These are phyloP conservation scores for Empidonax alnorum DNA, from an alignment of 2,113 vertebrate species.

Conservation along the genomic window DNA sequence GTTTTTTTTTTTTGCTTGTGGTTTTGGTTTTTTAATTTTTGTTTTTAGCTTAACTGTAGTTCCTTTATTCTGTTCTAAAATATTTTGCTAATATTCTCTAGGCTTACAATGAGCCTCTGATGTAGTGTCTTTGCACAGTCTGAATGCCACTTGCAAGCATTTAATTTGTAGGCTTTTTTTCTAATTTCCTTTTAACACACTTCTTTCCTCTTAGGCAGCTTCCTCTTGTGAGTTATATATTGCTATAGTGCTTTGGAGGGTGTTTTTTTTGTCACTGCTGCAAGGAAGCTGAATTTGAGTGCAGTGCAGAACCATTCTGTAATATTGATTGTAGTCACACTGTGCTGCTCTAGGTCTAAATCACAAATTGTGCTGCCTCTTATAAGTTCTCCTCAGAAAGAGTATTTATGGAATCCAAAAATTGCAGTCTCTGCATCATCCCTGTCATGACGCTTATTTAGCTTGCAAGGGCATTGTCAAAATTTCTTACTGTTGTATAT, in stretches of 20 bases:
- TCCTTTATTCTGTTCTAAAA: background rate
- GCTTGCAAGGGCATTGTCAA: background rate
- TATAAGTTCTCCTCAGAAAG: background rate
- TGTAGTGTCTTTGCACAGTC: background rate
- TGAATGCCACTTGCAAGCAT: background rate
- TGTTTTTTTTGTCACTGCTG: background rate
- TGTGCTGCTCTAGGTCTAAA: background rate
- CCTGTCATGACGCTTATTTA: background rate
- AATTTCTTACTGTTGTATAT: background rate
- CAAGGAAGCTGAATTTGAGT: slow-evolving; percentile 18
- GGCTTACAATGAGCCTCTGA: background rate
- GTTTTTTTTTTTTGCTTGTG: background rate
- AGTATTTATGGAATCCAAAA: slow-evolving; percentile 37
- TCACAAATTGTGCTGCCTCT: slow-evolving; percentile 15
- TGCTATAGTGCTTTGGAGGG: background rate
- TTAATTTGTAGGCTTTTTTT: background rate
- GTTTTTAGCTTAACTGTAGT: background rate
- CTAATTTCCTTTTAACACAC: background rate
- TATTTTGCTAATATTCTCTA: background rate
- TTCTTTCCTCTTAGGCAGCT: background rate
- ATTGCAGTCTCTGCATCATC: slow-evolving; percentile 22
- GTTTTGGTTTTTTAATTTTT: background rate
- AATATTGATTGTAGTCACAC: background rate
- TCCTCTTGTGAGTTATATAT: background rate
- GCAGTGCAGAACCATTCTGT: background rate